Base-by-base conservation (phyloP, 1,140 invertebrate species). In the Drosophila virilis region DNA sequence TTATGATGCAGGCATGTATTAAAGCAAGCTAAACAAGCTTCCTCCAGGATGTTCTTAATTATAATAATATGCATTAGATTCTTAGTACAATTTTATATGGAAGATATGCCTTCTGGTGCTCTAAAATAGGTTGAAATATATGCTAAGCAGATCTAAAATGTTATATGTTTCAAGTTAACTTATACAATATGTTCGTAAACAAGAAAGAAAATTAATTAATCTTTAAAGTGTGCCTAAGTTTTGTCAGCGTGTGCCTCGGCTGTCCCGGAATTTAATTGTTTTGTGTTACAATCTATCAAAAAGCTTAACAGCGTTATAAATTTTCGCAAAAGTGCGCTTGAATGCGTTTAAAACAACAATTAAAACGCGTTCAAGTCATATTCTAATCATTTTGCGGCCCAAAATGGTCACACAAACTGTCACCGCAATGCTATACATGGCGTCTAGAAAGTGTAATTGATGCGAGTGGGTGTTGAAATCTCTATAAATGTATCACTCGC, bases 401-500 rank as follows among this genome's bases (percentile, higher is more conserved):
- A 78, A 77, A 76, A 73, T 67, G 72, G 83, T 46, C 40, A 64
- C 40, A 51, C 32, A 67, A 68, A 71, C 46, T 67, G 45, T 66
- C 46, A 38, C 35, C 32, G 54, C 73, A 62, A 28, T 13, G 6
- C 38, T 22, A 48, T 33, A 55, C 12, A 55, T 13, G 64, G 59
- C 48, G 60, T 58, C 28, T 70, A 48, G 65, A 80, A 84, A 80
- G 68, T 77, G 50, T 59, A 65, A 69, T 62, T 43, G 38, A 45
- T 55, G 45, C 62, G 43, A 48, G 83, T 88, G 83, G 83, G 83
- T 88, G 72, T 77, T 78, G 65, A 77, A 67, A 88, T 82, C 64
- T 72, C 57, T 72, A 78, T 80, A 74, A 74, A 60, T 55, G 50
- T 64, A 60, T 33, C 59, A 78, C 66, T 71, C 40, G 28, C 37